These are phyloP conservation scores for Heteractis magnifica DNA, from an alignment of 92 coral and sea anemone species.

Conservation along the genomic window DNA sequence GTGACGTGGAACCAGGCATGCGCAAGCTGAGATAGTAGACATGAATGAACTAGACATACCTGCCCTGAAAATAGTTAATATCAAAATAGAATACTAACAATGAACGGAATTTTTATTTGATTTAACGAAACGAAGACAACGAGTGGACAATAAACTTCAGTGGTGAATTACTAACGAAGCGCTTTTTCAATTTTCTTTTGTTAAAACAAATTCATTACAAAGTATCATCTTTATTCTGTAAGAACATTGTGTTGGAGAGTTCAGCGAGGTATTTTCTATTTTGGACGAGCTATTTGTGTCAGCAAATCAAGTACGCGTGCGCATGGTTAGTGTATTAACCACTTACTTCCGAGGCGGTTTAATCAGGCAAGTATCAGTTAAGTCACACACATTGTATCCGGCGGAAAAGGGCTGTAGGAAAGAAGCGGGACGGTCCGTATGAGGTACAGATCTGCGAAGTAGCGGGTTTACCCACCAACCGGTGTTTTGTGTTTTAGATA, in stretches of 20 bases:
- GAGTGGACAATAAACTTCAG: no score
- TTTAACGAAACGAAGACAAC: no score
- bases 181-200: no score
- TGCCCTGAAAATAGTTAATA: no score
- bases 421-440: constrained; percentile 6
- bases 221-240: no score
- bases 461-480: not conserved
- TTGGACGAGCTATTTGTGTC: not conserved
- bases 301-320: constrained; percentile 1
- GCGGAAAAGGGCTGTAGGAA: constrained; percentile 18
- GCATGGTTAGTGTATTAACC: constrained; percentile 3
- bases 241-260: not conserved
- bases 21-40: no score
- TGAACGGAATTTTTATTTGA: no score
- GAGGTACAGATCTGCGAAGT: constrained; percentile 5
- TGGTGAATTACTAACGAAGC: no score
- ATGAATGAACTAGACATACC: no score
- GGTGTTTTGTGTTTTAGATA: not conserved
- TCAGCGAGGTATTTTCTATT: not conserved
- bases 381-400: constrained; percentile 28
- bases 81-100: no score
- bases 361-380: not conserved
- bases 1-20: no score
- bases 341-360: constrained; percentile 15
- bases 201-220: not conserved